phyloP scores from a whole-genome alignment of 2,888 invertebrate genomes.

The Corbicula japonica region DNA sequence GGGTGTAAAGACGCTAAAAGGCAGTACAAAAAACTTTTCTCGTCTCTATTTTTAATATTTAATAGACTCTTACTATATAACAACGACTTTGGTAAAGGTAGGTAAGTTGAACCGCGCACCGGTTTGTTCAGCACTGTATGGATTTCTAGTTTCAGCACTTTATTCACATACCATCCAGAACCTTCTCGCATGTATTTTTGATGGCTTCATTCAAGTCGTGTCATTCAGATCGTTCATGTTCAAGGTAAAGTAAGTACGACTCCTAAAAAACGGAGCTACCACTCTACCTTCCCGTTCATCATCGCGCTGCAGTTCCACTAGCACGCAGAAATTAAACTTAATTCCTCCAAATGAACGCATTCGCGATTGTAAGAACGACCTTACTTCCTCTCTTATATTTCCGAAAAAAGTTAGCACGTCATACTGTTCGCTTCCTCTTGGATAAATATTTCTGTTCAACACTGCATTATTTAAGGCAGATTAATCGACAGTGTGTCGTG shows the following conservation, averaged over 20 bases:
- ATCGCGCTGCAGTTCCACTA: slow-evolving; percentile 45
- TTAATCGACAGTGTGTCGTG: no score
- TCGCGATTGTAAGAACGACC: slow-evolving; percentile 7
- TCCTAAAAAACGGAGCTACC: slow-evolving; percentile 34
- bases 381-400: slow-evolving; percentile 17
- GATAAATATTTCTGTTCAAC: slow-evolving; percentile 40
- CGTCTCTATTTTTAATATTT: slow-evolving; percentile 43
- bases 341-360: slow-evolving; percentile 18
- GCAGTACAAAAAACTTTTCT: slow-evolving; percentile 46
- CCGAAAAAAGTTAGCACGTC: slow-evolving; percentile 48
- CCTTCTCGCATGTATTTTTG: slow-evolving; percentile 39
- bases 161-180: slow-evolving; percentile 43
- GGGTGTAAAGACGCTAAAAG: slow-evolving; percentile 42
- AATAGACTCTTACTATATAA: slow-evolving; percentile 15
- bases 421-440: slow-evolving; percentile 34
- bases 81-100: slow-evolving; percentile 35
- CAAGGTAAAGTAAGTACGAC: slow-evolving; percentile 33
- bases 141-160: slow-evolving; percentile 44
- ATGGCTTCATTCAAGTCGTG: slow-evolving; percentile 50
- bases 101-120: slow-evolving; percentile 28
- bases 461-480: no score
- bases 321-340: slow-evolving; percentile 47
- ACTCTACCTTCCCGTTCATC: slow-evolving; percentile 15
- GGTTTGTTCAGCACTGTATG: slow-evolving; percentile 46
- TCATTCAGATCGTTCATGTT: slow-evolving; percentile 7